phyloP scores from a whole-genome alignment of 2,797 vertebrate species.

The Epinephelus coioides region DNA sequence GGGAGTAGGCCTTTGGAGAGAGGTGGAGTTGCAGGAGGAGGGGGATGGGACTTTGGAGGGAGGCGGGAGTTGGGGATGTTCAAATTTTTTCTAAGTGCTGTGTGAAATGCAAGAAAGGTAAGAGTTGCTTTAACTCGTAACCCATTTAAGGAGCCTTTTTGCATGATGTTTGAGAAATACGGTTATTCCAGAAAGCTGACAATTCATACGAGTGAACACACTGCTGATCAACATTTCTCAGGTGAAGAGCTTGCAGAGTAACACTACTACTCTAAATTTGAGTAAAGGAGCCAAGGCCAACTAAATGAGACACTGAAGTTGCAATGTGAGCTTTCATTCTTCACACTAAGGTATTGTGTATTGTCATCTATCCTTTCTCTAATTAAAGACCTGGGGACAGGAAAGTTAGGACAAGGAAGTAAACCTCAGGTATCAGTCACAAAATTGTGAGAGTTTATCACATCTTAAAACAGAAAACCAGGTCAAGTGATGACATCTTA shows the following conservation, averaged over 20 bases:
- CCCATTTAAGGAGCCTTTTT: not conserved
- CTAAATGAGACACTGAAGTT: slow-evolving; percentile 17
- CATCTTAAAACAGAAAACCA: slow-evolving; percentile 7
- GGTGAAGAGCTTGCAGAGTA: not conserved
- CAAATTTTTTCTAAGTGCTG: too few relatives aligned
- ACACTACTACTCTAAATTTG: not conserved
- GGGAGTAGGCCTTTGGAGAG: too few relatives aligned
- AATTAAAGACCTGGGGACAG: slow-evolving; percentile 25
- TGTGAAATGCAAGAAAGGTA: too few relatives aligned
- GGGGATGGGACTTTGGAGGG: too few relatives aligned
- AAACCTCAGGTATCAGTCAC: slow-evolving; percentile 25
- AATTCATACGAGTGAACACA: not conserved
- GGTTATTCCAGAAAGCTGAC: not conserved
- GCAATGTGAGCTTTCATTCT: slow-evolving; percentile 24
- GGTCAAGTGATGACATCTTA: slow-evolving; percentile 9
- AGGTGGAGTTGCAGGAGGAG: too few relatives aligned
- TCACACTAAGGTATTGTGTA: slow-evolving; percentile 29
- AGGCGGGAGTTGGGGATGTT: too few relatives aligned
- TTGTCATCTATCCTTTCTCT: slow-evolving; percentile 28
- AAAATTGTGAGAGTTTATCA: not conserved
- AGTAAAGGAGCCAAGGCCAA: not conserved
- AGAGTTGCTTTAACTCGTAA: too few relatives aligned
- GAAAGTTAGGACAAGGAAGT: slow-evolving; percentile 24
- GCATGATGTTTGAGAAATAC: not conserved
- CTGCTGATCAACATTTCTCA: not conserved